Base-by-base conservation (phyloP, 2,888 invertebrate species). In the Charanyca ferruginea region DNA sequence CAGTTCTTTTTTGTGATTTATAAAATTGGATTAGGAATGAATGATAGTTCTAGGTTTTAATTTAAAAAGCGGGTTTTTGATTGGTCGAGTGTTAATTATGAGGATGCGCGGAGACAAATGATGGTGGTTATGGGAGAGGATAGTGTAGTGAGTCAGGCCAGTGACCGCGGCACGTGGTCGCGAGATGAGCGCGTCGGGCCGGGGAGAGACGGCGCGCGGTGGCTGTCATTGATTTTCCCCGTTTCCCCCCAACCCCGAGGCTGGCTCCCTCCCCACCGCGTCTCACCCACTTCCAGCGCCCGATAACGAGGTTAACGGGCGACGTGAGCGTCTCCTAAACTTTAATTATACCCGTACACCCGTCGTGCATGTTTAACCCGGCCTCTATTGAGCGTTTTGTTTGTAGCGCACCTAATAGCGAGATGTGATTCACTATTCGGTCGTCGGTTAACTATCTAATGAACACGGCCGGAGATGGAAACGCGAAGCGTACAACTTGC, bases 261-360 rank as follows among this genome's bases (percentile, higher is more conserved):
- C 87, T 87, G 87, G 85, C 88, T 88, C 91, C 90, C 90, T 86
- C 90, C 91, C 92, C 92, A 87, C 93, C 93, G 92, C 94, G 94
- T 94, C 94, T 94, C 94, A 94, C 95, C 95, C 95, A 94, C 94
- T 94, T 94, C 94, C 93, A 94, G 93, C 94, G 94, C 94, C 94
- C 94, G 95, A 95, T 95, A 95, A 95, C 95, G 95, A 95, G 95
- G 95, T 95, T 95, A 95, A 95, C 95, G 94, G 94, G 95, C 95
- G 94, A 95, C 95, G 95, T 94, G 95, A 94, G 95, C 94, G 94
- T 95, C 94, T 95, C 94, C 94, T 95, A 95, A 95, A 95, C 95
- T 95, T 95, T 95, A 95, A 95, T 95, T 95, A 95, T 94, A 94
- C 94, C 93, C 92, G 93, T 95, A 94, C 94, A 94, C 90, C 93